These are phyloP conservation scores for Laspeyria flexula DNA, from an alignment of 2,888 invertebrate species.

Conservation along the genomic window DNA sequence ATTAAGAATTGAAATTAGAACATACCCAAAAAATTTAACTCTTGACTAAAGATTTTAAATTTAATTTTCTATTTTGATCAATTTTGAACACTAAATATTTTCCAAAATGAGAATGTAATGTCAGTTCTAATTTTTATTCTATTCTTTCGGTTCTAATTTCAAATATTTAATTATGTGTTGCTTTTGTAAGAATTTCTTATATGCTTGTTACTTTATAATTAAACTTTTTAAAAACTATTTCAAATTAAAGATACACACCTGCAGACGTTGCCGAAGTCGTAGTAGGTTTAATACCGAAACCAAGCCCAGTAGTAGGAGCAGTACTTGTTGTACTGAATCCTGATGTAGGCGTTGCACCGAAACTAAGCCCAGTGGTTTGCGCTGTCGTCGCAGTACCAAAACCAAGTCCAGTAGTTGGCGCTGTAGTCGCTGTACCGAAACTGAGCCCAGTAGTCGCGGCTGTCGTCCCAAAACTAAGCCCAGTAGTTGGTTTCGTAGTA, in stretches of 20 bases:
- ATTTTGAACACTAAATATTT: too few relatives aligned
- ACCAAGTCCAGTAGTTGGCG: conserved; percentile 33
- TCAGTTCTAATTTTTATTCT: too few relatives aligned
- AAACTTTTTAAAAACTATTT: not conserved
- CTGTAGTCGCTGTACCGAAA: conserved; percentile 20
- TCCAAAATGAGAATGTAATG: too few relatives aligned
- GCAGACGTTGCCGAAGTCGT: conserved; percentile 30
- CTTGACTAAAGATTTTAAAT: too few relatives aligned
- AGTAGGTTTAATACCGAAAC: conserved; percentile 39
- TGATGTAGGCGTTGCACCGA: conserved; percentile 22
- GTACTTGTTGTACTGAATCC: conserved; percentile 8
- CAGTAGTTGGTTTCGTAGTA: conserved; percentile 12
- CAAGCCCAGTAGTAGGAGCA: conserved; percentile 28
- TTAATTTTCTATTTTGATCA: too few relatives aligned
- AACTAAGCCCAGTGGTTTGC: conserved; percentile 34
- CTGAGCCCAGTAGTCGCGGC: conserved; percentile 11
- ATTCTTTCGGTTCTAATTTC: too few relatives aligned
- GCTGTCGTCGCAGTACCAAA: conserved; percentile 32
- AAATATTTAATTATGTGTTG: too few relatives aligned
- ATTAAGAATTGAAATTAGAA: too few relatives aligned
- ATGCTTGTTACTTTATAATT: not conserved
- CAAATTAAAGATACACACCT: conserved; percentile 15
- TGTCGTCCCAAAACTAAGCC: conserved; percentile 15
- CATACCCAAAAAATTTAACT: too few relatives aligned
- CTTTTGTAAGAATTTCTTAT: not conserved